Conservation (phyloP, 35 echinoderm and acorn worm genomes). For the Lytechinus pictus region DNA sequence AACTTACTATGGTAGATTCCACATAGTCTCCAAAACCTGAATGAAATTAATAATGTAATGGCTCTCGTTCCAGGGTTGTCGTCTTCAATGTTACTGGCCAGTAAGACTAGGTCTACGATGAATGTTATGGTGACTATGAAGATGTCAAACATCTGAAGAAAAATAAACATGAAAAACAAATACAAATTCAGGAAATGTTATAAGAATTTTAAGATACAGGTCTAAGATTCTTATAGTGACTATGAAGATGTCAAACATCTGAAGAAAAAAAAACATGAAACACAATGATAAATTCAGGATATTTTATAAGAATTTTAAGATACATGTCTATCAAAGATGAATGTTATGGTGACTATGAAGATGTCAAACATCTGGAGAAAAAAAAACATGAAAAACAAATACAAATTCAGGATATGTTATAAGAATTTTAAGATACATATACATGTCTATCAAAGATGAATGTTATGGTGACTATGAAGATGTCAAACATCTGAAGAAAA, state of each 20-base stretch:
- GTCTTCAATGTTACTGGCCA: constrained; percentile 47
- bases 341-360: constrained; percentile 69
- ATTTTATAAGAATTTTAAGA: too few relatives aligned
- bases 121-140: constrained; percentile 74
- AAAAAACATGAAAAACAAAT: constrained; percentile 19
- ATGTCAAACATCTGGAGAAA: constrained; percentile 77
- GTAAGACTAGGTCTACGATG: constrained; percentile 70
- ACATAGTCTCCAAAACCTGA: constrained; percentile 79
- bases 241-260: too few relatives aligned
- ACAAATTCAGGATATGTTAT: too few relatives aligned
- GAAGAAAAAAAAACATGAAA: too few relatives aligned
- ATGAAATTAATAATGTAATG: constrained; percentile 61
- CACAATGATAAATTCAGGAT: too few relatives aligned
- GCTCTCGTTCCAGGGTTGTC: constrained; percentile 39
- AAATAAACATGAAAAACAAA: constrained; percentile 25
- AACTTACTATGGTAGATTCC: constrained; percentile 72
- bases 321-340: constrained; percentile 71
- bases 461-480: too few relatives aligned
- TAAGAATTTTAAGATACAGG: too few relatives aligned
- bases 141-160: constrained; percentile 76
- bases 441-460: too few relatives aligned
- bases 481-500: too few relatives aligned
- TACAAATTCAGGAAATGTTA: too few relatives aligned
- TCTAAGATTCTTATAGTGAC: too few relatives aligned
- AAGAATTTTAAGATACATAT: too few relatives aligned